Base-by-base conservation (phyloP, 2,113 vertebrate genomes). In the Trematocara variabile region DNA sequence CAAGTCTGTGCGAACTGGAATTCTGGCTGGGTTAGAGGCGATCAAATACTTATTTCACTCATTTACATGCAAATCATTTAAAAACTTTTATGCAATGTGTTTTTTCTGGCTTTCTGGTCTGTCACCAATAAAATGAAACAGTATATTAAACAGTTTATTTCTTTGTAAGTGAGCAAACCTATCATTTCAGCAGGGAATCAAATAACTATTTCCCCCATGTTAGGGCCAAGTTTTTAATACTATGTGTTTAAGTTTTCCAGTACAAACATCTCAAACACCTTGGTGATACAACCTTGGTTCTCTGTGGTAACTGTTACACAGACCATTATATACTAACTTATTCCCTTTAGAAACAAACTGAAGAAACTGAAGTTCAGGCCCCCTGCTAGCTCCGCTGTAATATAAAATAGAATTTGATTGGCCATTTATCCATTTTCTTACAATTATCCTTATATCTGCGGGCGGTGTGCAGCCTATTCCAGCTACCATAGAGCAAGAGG, bases 401-500 rank as follows among this genome's bases (percentile, higher is more conserved):
- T 37, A 0, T 37, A 37, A 7, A 7, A 63, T 63, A 63, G 0
- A 63, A 63, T 63, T 37, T 63, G 58, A 37, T 2, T 63, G 30
- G 9, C 30, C 30, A n/a, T 63, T 63, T 34, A 37, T 63, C 58
- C 58, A 7, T 63, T 37, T 34, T 63, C 30, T 37, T 63, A 34
- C 9, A 11, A 0, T 37, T n/a, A 37, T 37, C 0, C 33, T n/a
- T 63, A 6, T 58, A 13, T 55, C 6, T 0, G 53, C 1, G 3
- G 20, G 53, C 0, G 0, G 13, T 58, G 25, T 58, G 55, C 28
- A 60, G 56, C 28, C 14, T 18, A 60, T 60, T 60, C 16, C 30
- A 60, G 16, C 3, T 60, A 60, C 56, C 16, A 60, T 60, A 60
- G 56, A 34, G 56, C 16, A 18, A 60, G 56, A 60, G 30, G 14